Evolutionary conservation across 2,888 invertebrate genomes (phyloP), one percentile per base, ranked within the genome.

Genomic region (Polyommatus icarus): DNA sequence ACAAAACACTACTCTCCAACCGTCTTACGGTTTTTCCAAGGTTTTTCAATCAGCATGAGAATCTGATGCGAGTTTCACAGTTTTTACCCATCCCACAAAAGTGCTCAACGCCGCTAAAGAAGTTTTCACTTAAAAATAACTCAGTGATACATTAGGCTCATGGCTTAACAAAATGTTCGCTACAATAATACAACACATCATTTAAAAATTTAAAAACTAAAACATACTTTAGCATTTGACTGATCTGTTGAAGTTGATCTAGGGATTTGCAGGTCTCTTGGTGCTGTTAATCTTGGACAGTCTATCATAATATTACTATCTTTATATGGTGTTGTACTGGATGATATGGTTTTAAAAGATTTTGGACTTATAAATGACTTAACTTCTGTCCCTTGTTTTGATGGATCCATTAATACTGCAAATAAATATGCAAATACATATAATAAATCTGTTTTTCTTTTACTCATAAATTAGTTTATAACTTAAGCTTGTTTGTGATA

Each of bases 221-320:
- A 54, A 54, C 54, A 83, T 83, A 92, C 92, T 84, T 87, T 88
- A 1, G 86, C 81, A 84, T 87, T 86, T 46, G 82, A 79, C n/a
- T n/a, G n/a, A n/a, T n/a, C n/a, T 76, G 83, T 82, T 79, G 79
- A 78, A 24, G 82, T 78, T 71, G 83, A 85, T 40, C 79, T 83
- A 6, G 93, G 93, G 84, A 94, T 90, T 79, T 84, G 83, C n/a
- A 94, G 81, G 79, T 94, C 93, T 80, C 94, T 88, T 15, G 94
- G 93, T 6, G 83, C 88, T 5, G 85, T 89, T 79, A 94, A 82
- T 78, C 91, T 85, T 32, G 93, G 91, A 29, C 85, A 91, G 79
- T 88, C 87, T 15, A 87, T 82, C 76, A 87, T 82, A n/a, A 81
- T 80, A 77, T 78, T 84, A 75, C 78, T 84, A 76, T 87, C 87